phyloP scores from a whole-genome alignment of 2,797 vertebrate genomes.

The Pyrrhura leucotis region DNA sequence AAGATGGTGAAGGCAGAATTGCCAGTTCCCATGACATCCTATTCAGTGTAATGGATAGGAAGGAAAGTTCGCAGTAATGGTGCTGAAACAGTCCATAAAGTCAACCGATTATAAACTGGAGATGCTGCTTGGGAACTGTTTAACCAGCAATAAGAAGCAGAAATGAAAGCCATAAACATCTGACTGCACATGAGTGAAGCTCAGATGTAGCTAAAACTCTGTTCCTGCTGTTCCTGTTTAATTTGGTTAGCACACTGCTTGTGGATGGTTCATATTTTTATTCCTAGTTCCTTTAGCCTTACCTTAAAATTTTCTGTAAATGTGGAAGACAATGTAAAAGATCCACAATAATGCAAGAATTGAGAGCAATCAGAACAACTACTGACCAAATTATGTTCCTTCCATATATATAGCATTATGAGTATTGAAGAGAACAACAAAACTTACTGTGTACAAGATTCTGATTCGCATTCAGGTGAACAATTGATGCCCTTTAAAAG shows the following conservation, averaged over 20 bases:
- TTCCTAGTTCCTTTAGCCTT: neutral
- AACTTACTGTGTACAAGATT: neutral
- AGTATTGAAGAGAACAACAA: neutral
- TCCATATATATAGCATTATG: neutral
- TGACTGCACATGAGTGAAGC: neutral
- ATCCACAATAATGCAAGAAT: neutral
- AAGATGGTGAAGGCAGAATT: neutral
- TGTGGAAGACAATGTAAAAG: neutral
- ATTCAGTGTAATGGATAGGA: neutral
- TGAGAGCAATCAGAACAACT: neutral
- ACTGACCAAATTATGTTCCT: neutral
- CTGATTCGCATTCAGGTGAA: neutral
- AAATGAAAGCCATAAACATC: neutral
- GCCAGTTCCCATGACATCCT: neutral
- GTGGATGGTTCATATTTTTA: neutral
- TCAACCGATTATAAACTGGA: neutral
- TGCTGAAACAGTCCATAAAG: neutral
- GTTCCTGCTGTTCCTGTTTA: neutral
- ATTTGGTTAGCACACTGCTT: neutral
- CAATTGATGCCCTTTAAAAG: constrained; percentile 23
- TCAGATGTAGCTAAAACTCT: neutral
- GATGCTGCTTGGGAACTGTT: neutral
- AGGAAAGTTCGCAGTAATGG: neutral
- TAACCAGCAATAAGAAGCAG: neutral
- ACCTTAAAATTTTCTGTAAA: neutral